Conservation (phyloP, 1,140 invertebrate species). For the Hylaeus anthracinus region DNA sequence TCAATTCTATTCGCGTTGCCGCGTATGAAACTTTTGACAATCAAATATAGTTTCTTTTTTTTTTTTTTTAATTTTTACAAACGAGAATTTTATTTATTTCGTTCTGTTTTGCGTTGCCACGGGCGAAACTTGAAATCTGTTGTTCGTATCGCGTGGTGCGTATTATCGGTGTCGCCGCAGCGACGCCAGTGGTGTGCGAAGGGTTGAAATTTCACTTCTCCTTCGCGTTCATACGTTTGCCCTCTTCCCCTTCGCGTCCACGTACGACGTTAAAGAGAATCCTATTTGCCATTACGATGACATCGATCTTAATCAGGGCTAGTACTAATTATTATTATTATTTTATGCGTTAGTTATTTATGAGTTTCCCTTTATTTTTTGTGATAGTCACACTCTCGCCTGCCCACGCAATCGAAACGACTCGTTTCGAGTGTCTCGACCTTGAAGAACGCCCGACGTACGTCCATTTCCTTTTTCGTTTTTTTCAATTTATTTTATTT, state of each 20-base stretch:
- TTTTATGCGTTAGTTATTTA: conserved; percentile 78
- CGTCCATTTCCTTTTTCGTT: conserved; percentile 6
- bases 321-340: conserved; percentile 65
- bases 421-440: conserved; percentile 6
- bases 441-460: neutral
- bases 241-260: neutral
- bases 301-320: conserved; percentile 63
- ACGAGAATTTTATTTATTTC: no score
- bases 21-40: no score
- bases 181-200: no score
- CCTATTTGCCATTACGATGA: conserved; percentile 63
- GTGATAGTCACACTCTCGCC: conserved; percentile 72
- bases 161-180: no score
- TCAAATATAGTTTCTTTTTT: no score
- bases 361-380: conserved; percentile 63
- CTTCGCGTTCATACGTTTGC: no score
- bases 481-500: conserved; percentile 46
- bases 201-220: no score
- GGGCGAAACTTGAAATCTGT: no score
- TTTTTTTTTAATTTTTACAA: no score
- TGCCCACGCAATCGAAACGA: conserved; percentile 44
- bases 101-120: no score
- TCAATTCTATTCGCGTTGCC: no score
- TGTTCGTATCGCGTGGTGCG: no score
- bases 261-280: conserved; percentile 21